phyloP scores from a whole-genome alignment of 2,888 invertebrate genomes.

The Thyatira batis region DNA sequence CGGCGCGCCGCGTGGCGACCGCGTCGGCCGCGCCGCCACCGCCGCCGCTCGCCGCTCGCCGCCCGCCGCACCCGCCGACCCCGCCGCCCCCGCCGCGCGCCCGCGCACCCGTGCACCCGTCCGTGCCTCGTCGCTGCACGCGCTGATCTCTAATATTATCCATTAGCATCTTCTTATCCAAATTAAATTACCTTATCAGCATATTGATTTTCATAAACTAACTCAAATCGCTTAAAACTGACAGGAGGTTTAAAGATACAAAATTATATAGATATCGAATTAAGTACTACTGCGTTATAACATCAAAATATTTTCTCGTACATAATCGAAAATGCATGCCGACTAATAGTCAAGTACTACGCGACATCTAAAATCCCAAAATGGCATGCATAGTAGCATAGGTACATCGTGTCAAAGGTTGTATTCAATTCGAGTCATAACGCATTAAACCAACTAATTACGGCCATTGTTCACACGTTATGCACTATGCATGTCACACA shows the following conservation, averaged over 20 bases:
- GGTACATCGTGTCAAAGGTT: not conserved
- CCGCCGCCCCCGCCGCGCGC: slow-evolving; percentile 42
- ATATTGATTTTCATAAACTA: not conserved
- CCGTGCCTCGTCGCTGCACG: slow-evolving; percentile 40
- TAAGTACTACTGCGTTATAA: too few species aligned
- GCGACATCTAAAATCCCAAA: not conserved
- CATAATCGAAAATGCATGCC: not conserved
- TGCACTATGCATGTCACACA: not conserved
- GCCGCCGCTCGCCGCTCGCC: slow-evolving; percentile 22
- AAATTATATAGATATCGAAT: too few species aligned
- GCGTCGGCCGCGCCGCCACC: slow-evolving; percentile 17
- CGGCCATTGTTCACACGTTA: too few species aligned
- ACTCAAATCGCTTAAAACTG: not conserved
- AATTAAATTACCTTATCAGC: slow-evolving; percentile 1
- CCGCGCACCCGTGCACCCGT: slow-evolving; percentile 32
- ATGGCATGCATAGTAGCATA: not conserved
- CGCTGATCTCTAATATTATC: slow-evolving; percentile 35
- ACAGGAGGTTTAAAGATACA: not conserved
- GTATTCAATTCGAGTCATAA: too few species aligned
- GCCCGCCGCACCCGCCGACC: slow-evolving; percentile 26
- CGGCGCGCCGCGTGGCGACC: slow-evolving; percentile 29
- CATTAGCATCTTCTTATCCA: slow-evolving; percentile 37
- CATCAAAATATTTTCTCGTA: not conserved
- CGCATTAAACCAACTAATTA: too few species aligned
- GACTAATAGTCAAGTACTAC: not conserved